Conservation (phyloP, 1,140 invertebrate genomes). For the Rhagoletis pomonella region DNA sequence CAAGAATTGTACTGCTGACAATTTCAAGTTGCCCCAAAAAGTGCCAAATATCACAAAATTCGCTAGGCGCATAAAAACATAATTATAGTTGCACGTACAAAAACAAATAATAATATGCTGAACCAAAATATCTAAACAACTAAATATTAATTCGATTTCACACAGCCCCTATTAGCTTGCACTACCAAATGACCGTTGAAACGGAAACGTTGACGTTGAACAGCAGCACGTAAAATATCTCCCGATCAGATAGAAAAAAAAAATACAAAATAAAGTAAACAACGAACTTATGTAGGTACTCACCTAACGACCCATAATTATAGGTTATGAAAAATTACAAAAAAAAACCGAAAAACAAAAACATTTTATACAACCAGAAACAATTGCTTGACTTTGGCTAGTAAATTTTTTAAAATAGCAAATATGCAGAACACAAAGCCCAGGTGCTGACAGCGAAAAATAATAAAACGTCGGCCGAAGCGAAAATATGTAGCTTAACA, state of each 20-base stretch:
- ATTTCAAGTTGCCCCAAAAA: no score
- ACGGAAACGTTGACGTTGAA: neutral
- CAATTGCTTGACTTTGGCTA: neutral
- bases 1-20: no score
- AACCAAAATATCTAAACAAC: neutral
- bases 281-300: neutral
- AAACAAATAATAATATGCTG: neutral
- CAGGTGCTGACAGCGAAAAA: neutral
- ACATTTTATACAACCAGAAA: neutral
- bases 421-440: neutral
- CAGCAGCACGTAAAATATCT: neutral
- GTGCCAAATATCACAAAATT: no score
- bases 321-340: neutral
- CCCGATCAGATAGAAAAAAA: neutral
- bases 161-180: neutral
- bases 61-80: no score
- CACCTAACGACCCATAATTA: slow-evolving; percentile 45
- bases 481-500: neutral
- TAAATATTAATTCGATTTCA: neutral
- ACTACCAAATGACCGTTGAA: neutral
- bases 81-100: neutral
- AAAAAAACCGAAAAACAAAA: neutral
- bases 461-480: neutral
- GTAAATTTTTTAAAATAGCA: neutral
- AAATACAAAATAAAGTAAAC: slow-evolving; percentile 8